These are phyloP conservation scores for Drosophila lacertosa DNA, from an alignment of 1,140 invertebrate genomes.

Conservation along the genomic window DNA sequence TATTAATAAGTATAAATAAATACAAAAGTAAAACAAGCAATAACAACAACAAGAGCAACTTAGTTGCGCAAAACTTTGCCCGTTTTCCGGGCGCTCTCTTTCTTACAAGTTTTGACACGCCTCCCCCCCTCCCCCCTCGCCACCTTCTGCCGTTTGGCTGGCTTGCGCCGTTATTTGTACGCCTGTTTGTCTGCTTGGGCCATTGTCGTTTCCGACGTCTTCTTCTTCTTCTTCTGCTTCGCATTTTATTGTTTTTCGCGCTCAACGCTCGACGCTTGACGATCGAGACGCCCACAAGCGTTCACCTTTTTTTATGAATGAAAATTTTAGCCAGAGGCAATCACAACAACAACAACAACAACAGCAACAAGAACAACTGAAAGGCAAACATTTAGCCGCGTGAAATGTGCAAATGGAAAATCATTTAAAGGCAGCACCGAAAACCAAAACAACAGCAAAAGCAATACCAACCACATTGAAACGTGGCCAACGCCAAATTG, in stretches of 20 bases:
- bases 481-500: constrained; percentile 30
- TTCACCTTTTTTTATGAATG: constrained; percentile 78
- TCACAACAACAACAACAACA: constrained; percentile 48
- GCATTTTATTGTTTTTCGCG: constrained; percentile 77
- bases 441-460: constrained; percentile 16
- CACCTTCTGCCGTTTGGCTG: no score
- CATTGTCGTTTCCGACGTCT: constrained; percentile 35
- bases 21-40: constrained; percentile 56
- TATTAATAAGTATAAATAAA: constrained; percentile 72
- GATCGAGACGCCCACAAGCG: constrained; percentile 53
- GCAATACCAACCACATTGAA: constrained; percentile 7
- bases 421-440: constrained; percentile 63
- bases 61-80: constrained; percentile 62
- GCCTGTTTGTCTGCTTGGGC: constrained; percentile 71
- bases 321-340: constrained; percentile 61
- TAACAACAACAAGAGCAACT: constrained; percentile 40
- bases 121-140: background rate
- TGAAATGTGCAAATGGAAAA: constrained; percentile 79
- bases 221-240: constrained; percentile 15
- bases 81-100: constrained; percentile 11
- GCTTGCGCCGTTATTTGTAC: constrained; percentile 47
- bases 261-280: constrained; percentile 49
- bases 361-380: constrained; percentile 20
- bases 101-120: no score
- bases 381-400: constrained; percentile 48